Evolutionary conservation across 1,140 invertebrate genomes (phyloP).

Genomic region (Atopsyche davidsoni): DNA sequence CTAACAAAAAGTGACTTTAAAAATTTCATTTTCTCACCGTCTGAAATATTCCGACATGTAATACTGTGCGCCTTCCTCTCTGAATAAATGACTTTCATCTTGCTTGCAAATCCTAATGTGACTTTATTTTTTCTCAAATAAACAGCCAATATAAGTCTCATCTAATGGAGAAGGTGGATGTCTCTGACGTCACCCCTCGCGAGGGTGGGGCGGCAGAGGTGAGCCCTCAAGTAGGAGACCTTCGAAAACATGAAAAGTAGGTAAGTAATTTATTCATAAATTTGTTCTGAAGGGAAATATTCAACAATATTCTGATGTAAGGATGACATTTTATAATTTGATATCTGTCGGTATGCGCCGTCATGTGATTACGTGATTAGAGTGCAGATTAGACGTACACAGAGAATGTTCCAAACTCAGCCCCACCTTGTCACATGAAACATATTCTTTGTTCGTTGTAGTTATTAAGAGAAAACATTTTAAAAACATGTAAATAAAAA

Average conservation of each 20-base stretch:
- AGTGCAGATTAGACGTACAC: constrained; percentile 18
- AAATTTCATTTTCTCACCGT: too few species aligned
- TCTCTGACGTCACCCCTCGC: too few species aligned
- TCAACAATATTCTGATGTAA: constrained; percentile 4
- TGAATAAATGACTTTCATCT: constrained; percentile 23
- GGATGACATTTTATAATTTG: constrained; percentile 30
- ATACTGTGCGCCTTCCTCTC: constrained; percentile 1
- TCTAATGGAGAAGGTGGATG: constrained; percentile 7
- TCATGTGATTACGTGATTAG: constrained; percentile 25
- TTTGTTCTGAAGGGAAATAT: constrained; percentile 13
- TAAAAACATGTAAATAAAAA: too few species aligned
- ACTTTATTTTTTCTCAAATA: constrained; percentile 14
- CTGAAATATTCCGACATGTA: too few species aligned
- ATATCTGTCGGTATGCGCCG: constrained; percentile 24
- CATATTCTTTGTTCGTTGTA: too few species aligned
- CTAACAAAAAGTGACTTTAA: too few species aligned
- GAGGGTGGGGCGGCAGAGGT: not conserved
- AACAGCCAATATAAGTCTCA: constrained; percentile 13
- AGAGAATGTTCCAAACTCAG: not conserved
- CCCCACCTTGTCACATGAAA: not conserved
- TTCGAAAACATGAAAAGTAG: constrained; percentile 24
- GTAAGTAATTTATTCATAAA: constrained; percentile 30
- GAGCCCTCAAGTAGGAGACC: not conserved
- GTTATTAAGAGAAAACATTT: too few species aligned
- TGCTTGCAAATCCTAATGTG: constrained; percentile 8